Base-by-base conservation (phyloP, 1,140 invertebrate genomes). In the Hesperophylax magnus region DNA sequence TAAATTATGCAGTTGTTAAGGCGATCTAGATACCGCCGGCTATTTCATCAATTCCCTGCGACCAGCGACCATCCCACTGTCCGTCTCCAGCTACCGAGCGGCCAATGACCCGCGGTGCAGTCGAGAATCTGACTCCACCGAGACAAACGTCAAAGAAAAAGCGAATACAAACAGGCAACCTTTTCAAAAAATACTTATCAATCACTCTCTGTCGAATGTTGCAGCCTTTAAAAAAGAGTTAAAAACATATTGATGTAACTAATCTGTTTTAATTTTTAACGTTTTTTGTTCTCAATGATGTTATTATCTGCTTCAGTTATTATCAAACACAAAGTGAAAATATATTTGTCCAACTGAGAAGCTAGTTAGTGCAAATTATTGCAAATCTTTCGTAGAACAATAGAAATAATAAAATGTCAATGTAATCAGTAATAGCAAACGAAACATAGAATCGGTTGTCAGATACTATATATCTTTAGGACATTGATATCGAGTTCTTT, bases 1-100 rank as follows among this genome's bases (percentile, higher is more conserved):
- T 72, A 72, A 54, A 72, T 72, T 72, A 72, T 72, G 52, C 69
- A 34, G 65, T 20, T 52, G 47, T 72, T 72, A 18, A 27, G 20
- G 47, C 47, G 69, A 52, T 53, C 69, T 53, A 72, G 69, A 72
- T 72, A 24, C 52, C 18, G 69, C 69, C 17, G 69, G 47, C 65
- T 17, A 47, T 69, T 69, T 39, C 31, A 34, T 34, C 65, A 39
- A 72, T 72, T 72, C 69, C 11, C 47, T 24, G 18, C 20, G 47
- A 22, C 18, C 69, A 22, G 61, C 61, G 39, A 47, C 9, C 39
- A 11, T 34, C 34, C 34, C 34, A 34, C 34, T 8, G 61, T 27
- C 61, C 61, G 27, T 71, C 39, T 71, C n/a, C 22, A 53, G 31
- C 17, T 47, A 18, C 17, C 39, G 17, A 52, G 14, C 34, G 69